Evolutionary conservation across 1,140 invertebrate species (phyloP).

Genomic region (Aphaenogaster ashmeadi): DNA sequence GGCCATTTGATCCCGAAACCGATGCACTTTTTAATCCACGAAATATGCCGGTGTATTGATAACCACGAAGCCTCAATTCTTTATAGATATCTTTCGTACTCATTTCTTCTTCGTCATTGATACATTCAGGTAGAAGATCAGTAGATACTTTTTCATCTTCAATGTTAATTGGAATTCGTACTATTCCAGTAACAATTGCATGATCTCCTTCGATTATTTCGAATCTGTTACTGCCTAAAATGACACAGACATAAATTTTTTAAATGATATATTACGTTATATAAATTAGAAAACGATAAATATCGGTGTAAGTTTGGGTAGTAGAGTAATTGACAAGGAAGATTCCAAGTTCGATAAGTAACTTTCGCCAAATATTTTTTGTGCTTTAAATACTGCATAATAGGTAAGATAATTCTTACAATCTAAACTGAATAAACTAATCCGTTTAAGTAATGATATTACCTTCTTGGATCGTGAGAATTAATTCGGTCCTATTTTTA

Average conservation of each 20-base stretch:
- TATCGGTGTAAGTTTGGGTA: not conserved
- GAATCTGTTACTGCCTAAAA: constrained; percentile 80
- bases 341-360: too few species aligned
- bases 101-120: constrained; percentile 81
- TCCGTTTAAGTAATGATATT: not conserved
- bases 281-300: not conserved
- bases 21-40: constrained; percentile 88
- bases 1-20: constrained; percentile 86
- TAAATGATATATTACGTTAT: not conserved
- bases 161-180: constrained; percentile 87
- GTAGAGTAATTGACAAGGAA: too few species aligned
- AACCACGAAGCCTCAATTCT: constrained; percentile 95
- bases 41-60: constrained; percentile 95
- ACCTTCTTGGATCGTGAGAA: constrained; percentile 93
- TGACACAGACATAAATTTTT: not conserved
- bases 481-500: constrained; percentile 90
- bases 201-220: constrained; percentile 92
- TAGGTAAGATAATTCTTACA: too few species aligned
- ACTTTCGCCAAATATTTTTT: too few species aligned
- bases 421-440: not conserved
- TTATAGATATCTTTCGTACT: constrained; percentile 95
- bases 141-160: constrained; percentile 77
- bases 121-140: not conserved
- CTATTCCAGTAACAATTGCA: constrained; percentile 93
- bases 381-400: too few species aligned